phyloP scores from a whole-genome alignment of 2,113 vertebrate genomes.

The Chrysemys picta region DNA sequence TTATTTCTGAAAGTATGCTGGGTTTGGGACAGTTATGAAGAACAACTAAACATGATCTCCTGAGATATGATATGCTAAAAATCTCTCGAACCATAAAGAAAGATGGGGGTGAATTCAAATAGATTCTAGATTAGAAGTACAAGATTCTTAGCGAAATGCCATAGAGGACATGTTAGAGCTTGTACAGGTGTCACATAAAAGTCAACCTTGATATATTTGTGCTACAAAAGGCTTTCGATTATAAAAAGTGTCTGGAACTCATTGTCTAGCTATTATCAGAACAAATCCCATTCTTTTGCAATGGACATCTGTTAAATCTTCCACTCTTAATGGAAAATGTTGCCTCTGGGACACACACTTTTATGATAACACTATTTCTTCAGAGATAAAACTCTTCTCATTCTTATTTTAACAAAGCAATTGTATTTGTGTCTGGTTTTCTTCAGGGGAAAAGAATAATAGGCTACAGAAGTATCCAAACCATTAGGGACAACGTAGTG shows the following conservation, averaged over 20 bases:
- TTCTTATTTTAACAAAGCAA: conserved; percentile 75
- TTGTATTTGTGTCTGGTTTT: conserved; percentile 60
- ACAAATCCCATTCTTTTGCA: conserved; percentile 61
- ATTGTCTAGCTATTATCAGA: conserved; percentile 57
- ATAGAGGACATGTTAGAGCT: neutral
- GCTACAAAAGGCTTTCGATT: conserved; percentile 36
- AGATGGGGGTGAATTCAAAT: neutral
- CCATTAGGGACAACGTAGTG: neutral
- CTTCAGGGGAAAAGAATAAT: conserved; percentile 36
- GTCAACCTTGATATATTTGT: conserved; percentile 40
- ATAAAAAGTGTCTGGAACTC: conserved; percentile 60
- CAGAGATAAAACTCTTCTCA: conserved; percentile 68
- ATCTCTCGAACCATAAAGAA: neutral
- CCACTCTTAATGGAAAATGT: conserved; percentile 73
- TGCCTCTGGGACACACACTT: conserved; percentile 68
- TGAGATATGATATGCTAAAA: neutral
- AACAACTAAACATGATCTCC: neutral
- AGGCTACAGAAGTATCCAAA: conserved; percentile 41
- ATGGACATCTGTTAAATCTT: conserved; percentile 73
- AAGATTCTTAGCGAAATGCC: conserved; percentile 9
- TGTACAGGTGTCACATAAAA: conserved; percentile 56
- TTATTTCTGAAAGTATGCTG: neutral
- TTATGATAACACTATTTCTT: conserved; percentile 64
- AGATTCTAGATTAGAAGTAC: conserved; percentile 35
- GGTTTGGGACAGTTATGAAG: neutral